Base-by-base conservation (phyloP, 64 coral and sea anemone species). In the Stylophora pistillata region DNA sequence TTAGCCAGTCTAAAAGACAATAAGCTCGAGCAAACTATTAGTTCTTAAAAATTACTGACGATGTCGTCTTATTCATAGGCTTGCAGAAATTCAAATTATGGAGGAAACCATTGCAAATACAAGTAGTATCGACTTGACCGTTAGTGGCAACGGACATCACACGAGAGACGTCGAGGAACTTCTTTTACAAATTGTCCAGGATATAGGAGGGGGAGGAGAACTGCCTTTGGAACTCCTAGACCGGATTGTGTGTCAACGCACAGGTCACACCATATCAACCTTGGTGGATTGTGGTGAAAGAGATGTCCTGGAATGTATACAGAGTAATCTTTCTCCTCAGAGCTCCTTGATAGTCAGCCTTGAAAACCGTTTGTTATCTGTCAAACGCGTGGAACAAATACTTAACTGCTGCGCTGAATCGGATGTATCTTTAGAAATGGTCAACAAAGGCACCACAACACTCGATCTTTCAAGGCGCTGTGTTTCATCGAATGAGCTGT, bases 381-480 rank as follows among this genome's bases (percentile, higher is more conserved):
- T 81, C 15, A 29, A 9, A 17, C 63, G 17, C 58, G 57, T 61
- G 28, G 28, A 20, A 16, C 11, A 13, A 30, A 20, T 3, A 12
- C 78, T 81, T 32, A 58, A 81, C 27, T 61, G 78, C 30, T 61
- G 78, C 13, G 56, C 25, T 10, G 57, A 81, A 81, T 62, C 54
- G 20, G 25, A 63, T 30, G 58, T 34, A 30, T 18, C 78, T 23
- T 20, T 81, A n/a, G 16, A 27, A 33, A 26, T 15, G 14, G 56
- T 81, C 0, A 81, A 61, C 30, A 61, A 9, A 1, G 21, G 21
- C 15, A 62, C 34, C 26, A 37, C 78, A 21, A 61, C 77, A 86
- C 47, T 92, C 13, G 60, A 92, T 66, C 76, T 92, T 21, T 92
- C 90, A 78, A 54, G 82, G 26, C 73, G 74, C 14, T 85, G 77